A percentile compares a stretch with the other conserved stretches of the same genome.
Conservation (phyloP, 2,888 invertebrate species). For the Drosophila subquinaria region DNA sequence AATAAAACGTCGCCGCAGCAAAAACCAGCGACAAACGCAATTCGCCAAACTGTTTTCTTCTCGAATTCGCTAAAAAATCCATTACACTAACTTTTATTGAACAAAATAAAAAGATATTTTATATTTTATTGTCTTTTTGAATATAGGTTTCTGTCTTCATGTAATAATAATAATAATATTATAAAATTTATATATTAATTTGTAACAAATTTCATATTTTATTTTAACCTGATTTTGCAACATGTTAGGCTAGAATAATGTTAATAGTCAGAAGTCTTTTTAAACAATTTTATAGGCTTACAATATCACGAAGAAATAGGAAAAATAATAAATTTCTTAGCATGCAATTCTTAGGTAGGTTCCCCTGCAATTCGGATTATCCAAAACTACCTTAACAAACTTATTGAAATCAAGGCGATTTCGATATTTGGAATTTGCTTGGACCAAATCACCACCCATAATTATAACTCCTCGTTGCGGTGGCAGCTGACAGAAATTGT, state of each 20-base stretch:
- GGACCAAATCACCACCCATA: slow-evolving; percentile 13
- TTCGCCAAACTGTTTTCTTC: slow-evolving; percentile 13
- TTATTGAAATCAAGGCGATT: slow-evolving; percentile 11
- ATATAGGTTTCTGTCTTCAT: too few relatives aligned
- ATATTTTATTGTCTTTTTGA: too few relatives aligned
- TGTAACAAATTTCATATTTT: neutral
- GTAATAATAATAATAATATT: too few relatives aligned
- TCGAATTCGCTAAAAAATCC: slow-evolving; percentile 1
- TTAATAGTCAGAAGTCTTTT: too few relatives aligned
- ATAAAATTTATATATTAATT: too few relatives aligned
- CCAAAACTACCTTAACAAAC: neutral
- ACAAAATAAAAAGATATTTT: too few relatives aligned
- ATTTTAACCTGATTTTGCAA: neutral
- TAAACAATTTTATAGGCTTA: too few relatives aligned
- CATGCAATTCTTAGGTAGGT: neutral
- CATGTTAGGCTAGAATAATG: too few relatives aligned
- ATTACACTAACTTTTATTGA: neutral
- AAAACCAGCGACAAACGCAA: neutral
- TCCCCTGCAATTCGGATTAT: neutral
- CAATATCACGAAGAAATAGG: too few relatives aligned
- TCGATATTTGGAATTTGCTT: slow-evolving; percentile 7
- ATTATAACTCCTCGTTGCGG: slow-evolving; percentile 29
- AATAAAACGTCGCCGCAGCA: slow-evolving; percentile 38
- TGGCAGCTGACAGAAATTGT: slow-evolving; percentile 51
- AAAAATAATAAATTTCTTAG: too few relatives aligned